phyloP scores from a whole-genome alignment of 2,797 vertebrate genomes.

The Phrynocephalus forsythii region DNA sequence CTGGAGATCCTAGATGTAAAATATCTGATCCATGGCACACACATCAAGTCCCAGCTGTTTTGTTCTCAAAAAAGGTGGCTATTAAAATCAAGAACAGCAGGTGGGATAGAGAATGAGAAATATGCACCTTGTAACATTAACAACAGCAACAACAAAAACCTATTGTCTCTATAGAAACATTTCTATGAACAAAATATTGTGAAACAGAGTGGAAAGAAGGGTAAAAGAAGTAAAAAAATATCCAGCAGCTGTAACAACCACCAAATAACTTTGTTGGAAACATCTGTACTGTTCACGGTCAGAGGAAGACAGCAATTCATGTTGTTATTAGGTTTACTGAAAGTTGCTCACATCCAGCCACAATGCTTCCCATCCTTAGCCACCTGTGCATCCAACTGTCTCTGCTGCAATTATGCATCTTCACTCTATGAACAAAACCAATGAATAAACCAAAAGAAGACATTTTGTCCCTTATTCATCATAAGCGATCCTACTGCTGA shows the following conservation, averaged over 20 bases:
- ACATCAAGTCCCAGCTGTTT: constrained; percentile 38
- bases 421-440: constrained; percentile 40
- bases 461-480: constrained; percentile 40
- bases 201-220: background rate
- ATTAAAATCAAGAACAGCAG: constrained; percentile 7
- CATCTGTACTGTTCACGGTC: background rate
- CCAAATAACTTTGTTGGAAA: constrained; percentile 3
- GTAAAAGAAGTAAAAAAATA: background rate
- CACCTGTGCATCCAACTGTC: constrained; percentile 10
- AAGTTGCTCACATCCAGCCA: background rate
- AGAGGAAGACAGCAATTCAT: background rate
- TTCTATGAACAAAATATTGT: background rate
- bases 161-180: background rate
- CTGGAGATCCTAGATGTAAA: constrained; percentile 40
- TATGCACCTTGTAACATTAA: constrained; percentile 11
- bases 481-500: background rate
- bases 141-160: background rate
- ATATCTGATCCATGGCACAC: constrained; percentile 37
- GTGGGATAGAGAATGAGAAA: background rate
- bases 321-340: background rate
- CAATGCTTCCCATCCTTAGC: background rate
- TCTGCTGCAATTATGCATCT: constrained; percentile 56
- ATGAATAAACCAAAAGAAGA: constrained; percentile 26
- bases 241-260: no score
- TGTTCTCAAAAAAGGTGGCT: background rate